Evolutionary conservation across 2,797 vertebrate species (phyloP).

Genomic region (Poeciliopsis gracilis): DNA sequence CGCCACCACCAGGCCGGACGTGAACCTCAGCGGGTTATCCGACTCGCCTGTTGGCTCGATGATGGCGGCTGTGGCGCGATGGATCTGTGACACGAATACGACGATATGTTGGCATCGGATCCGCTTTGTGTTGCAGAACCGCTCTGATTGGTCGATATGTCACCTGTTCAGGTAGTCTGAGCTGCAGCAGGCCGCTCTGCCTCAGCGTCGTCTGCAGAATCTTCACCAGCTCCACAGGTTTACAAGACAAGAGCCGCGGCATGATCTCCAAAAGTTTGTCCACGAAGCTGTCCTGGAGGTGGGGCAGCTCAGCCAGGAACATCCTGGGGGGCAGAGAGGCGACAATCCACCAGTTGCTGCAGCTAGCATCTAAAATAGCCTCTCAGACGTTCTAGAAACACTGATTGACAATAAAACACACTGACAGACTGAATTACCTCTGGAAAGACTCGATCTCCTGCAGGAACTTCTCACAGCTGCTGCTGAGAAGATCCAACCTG

Average conservation of each 20-base stretch:
- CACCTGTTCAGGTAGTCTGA: slow-evolving; percentile 91
- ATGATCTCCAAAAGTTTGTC: slow-evolving; percentile 92
- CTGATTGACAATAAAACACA: neutral
- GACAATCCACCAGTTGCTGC: neutral
- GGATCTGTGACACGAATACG: slow-evolving; percentile 79
- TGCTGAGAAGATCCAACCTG: slow-evolving; percentile 89
- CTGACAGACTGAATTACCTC: slow-evolving; percentile 77
- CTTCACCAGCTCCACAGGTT: slow-evolving; percentile 91
- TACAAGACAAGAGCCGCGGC: slow-evolving; percentile 90
- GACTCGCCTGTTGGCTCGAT: slow-evolving; percentile 95
- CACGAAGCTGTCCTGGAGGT: slow-evolving; percentile 94
- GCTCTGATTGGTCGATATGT: neutral
- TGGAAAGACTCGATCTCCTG: slow-evolving; percentile 95
- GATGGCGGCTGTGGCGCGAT: slow-evolving; percentile 90
- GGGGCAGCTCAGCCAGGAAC: slow-evolving; percentile 90
- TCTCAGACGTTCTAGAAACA: neutral
- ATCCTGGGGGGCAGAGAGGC: slow-evolving; percentile 72
- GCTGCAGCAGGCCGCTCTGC: slow-evolving; percentile 90
- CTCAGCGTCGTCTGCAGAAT: slow-evolving; percentile 92
- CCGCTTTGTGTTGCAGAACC: neutral
- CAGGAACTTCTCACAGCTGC: slow-evolving; percentile 93
- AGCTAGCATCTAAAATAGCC: too few relatives aligned
- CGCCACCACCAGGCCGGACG: slow-evolving; percentile 91
- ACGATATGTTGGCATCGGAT: neutral
- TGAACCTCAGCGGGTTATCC: slow-evolving; percentile 94